Base-by-base conservation (phyloP, 2,113 vertebrate species). In the Chroicocephalus ridibundus region DNA sequence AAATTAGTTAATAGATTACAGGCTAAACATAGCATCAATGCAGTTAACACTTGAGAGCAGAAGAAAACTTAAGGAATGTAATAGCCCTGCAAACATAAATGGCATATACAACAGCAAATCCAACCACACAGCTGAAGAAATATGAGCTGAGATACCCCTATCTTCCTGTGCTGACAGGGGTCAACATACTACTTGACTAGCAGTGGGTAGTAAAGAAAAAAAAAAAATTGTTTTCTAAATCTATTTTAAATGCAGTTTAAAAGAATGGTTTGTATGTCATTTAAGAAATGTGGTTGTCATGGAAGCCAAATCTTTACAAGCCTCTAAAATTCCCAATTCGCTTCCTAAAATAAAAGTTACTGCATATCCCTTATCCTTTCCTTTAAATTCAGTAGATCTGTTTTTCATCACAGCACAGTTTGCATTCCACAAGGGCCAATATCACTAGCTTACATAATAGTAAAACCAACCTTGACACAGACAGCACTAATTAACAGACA, bases 401-500 rank as follows among this genome's bases (percentile, higher is more conserved):
- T 49, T 94, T 51, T 90, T 90, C 91, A 80, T 64, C 74, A 85
- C 52, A 77, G 68, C 60, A 75, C 31, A 1, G 52, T 72, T 29
- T 86, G 93, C 89, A 96, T 96, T 96, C 94, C 97, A 97, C 77
- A 95, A 89, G 76, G 80, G 71, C 85, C 94, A 96, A 8, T 92
- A 95, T 78, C 95, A 75, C 89, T 60, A 72, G 34, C 89, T 97
- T 97, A 96, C 87, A 96, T 97, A 97, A 97, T 52, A 97, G 94
- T 78, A 97, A 82, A 96, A 86, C 82, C 85, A 97, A 95, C 92
- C 93, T 95, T 95, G 96, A 97, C 93, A 97, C 69, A 94, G 93
- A 93, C 96, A 97, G 91, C 85, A 58, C 70, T 97, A 96, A 97
- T 97, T 97, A 97, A 92, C 86, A 96, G 75, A 70, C 79, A 96